Base-by-base conservation (phyloP, 2,113 vertebrate genomes). In the Chaetops frenatus region DNA sequence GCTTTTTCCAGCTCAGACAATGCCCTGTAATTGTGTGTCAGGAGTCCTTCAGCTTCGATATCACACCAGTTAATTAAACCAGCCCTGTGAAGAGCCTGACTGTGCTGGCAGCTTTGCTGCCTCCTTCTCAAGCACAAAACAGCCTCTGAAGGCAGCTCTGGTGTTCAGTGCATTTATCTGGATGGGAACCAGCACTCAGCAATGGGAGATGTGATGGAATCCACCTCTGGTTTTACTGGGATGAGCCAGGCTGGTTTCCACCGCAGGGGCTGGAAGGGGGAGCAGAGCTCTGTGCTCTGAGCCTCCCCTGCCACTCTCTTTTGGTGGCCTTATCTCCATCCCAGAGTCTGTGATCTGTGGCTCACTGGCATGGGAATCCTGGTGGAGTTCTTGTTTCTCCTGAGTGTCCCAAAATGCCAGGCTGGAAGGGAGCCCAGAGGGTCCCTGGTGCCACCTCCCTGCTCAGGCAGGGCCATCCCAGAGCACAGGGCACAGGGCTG, bases 21-120 rank as follows among this genome's bases (percentile, higher is more conserved):
- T 54, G 70, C 48, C 15, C 45, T 73, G 50, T 72, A 93, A 90
- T 84, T 95, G 67, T 71, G 27, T 92, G 66, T 88, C 80, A 88
- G 91, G 76, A 80, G 29, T 76, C 72, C 56, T 36, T 97, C 82
- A 71, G 83, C 15, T 90, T 86, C 48, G 54, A 44, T 92, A 87
- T 60, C 90, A 58, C 2, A 50, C 69, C 60, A 81, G 84, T 48
- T 96, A 76, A 86, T 95, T 93, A 96, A 96, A 93, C 48, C 71
- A 16, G 77, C 45, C 51, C 86, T 95, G 92, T 79, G 70, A 74
- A 73, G 17, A 72, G 36, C 73, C 61, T 82, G 53, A 12, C 50
- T 92, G 80, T 86, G 44, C 90, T 91, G 81, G 42, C 79, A 64
- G 86, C 73, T 94, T 50, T 73, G 58, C 81, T 83, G 65, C 72